phyloP scores from a whole-genome alignment of 2,797 vertebrate species.

The Acanthiza pusilla region DNA sequence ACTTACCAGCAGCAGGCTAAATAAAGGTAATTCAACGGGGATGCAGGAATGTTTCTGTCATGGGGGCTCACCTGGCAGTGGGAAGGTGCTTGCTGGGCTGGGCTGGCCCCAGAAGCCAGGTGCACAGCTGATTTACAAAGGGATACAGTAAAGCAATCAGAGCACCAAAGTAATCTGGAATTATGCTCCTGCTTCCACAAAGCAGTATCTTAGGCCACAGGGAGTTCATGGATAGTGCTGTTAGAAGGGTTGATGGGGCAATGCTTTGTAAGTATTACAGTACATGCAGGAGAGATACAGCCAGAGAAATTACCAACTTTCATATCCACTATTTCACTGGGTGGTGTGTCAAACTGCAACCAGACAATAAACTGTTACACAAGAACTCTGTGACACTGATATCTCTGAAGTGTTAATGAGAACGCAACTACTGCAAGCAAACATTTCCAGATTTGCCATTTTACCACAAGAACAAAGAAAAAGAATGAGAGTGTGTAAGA shows the following conservation, averaged over 20 bases:
- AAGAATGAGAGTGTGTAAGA: not conserved
- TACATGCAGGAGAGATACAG: slow-evolving; percentile 25
- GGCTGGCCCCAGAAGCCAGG: not conserved
- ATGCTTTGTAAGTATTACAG: not conserved
- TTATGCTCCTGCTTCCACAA: not conserved
- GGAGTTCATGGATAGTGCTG: not conserved
- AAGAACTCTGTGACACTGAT: not conserved
- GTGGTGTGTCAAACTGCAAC: slow-evolving; percentile 49
- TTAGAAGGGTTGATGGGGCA: slow-evolving; percentile 8
- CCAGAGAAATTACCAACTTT: slow-evolving; percentile 34
- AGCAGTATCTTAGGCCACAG: not conserved
- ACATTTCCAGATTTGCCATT: not conserved
- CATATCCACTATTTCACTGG: slow-evolving; percentile 34
- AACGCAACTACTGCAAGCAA: not conserved
- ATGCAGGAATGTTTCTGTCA: slow-evolving; percentile 49
- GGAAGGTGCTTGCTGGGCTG: slow-evolving; percentile 19
- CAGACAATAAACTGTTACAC: slow-evolving; percentile 46
- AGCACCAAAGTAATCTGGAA: not conserved
- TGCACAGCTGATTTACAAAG: slow-evolving; percentile 7
- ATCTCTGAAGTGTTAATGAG: slow-evolving; percentile 23
- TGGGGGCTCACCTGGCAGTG: slow-evolving; percentile 21
- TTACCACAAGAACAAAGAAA: slow-evolving; percentile 25
- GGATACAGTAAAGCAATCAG: not conserved
- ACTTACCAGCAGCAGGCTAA: slow-evolving; percentile 66
- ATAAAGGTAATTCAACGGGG: slow-evolving; percentile 62